Conservation (phyloP, 2,797 vertebrate species). For the Tokudaia muenninki region DNA sequence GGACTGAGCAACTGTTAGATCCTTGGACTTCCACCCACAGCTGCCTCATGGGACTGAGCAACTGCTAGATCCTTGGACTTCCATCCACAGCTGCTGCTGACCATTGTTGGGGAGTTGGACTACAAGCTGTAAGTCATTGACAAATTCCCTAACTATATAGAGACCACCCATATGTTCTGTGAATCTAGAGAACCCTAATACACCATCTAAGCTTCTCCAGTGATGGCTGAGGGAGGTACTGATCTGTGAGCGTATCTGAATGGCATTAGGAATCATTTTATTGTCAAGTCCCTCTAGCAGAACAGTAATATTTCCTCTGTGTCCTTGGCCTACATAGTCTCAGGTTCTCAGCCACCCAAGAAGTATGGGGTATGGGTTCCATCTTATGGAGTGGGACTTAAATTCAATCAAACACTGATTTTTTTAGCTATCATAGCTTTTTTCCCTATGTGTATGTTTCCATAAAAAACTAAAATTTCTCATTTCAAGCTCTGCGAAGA, state of each 20-base stretch:
- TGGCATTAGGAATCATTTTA: neutral
- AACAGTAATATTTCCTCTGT: neutral
- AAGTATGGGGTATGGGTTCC: neutral
- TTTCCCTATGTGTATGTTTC: neutral
- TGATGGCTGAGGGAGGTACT: neutral
- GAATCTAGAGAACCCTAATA: no score
- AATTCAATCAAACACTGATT: neutral
- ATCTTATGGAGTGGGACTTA: neutral
- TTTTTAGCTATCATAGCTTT: neutral
- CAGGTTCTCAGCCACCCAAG: neutral
- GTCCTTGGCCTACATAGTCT: neutral
- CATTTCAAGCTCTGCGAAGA: neutral
- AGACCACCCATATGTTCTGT: no score
- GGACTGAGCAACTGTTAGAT: no score
- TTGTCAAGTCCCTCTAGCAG: neutral
- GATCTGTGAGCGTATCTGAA: neutral
- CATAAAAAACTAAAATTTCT: neutral
- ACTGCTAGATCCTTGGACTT: no score
- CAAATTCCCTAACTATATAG: no score
- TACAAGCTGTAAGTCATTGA: no score
- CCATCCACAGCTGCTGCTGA: no score
- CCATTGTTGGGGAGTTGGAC: no score
- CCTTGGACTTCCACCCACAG: no score
- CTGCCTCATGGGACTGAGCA: no score
- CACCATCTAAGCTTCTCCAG: neutral